Percentiles rank a stretch among this genome's conserved stretches.
Evolutionary conservation across 2,888 invertebrate species (phyloP).

Genomic region (Dyspetes luteomarginatus): DNA sequence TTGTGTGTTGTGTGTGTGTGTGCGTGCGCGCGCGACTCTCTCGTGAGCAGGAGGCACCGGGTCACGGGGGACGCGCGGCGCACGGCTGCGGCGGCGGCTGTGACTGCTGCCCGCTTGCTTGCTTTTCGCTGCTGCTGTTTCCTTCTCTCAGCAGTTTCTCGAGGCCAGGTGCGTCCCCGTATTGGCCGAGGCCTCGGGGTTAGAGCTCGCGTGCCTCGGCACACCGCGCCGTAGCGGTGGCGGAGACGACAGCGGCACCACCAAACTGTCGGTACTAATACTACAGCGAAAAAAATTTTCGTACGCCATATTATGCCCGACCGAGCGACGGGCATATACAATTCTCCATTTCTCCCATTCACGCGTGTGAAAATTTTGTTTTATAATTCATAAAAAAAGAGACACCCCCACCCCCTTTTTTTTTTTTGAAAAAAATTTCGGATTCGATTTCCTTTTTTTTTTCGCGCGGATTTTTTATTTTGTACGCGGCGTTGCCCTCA

Average conservation of each 20-base stretch:
- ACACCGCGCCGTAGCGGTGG: slow-evolving; percentile 25
- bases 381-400: slow-evolving; percentile 3
- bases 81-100: slow-evolving; percentile 73
- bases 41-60: slow-evolving; percentile 60
- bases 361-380: neutral
- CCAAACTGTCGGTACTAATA: neutral
- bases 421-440: too few species aligned
- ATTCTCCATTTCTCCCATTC: slow-evolving; percentile 25
- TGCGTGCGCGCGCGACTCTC: slow-evolving; percentile 35
- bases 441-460: neutral
- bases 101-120: slow-evolving; percentile 52
- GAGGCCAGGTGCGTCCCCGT: slow-evolving; percentile 64
- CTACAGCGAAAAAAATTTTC: neutral
- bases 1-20: too few species aligned
- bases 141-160: slow-evolving; percentile 65
- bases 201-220: slow-evolving; percentile 57
- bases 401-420: too few species aligned
- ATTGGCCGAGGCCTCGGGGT: slow-evolving; percentile 54
- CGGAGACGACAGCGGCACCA: slow-evolving; percentile 42
- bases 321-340: slow-evolving; percentile 11
- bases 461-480: neutral
- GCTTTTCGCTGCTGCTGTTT: slow-evolving; percentile 74
- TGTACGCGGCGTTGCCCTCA: neutral
- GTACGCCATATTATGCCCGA: slow-evolving; percentile 45
- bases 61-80: slow-evolving; percentile 69